These are phyloP conservation scores for Sthenelais limicola DNA, from an alignment of 2,888 invertebrate genomes.

Conservation along the genomic window DNA sequence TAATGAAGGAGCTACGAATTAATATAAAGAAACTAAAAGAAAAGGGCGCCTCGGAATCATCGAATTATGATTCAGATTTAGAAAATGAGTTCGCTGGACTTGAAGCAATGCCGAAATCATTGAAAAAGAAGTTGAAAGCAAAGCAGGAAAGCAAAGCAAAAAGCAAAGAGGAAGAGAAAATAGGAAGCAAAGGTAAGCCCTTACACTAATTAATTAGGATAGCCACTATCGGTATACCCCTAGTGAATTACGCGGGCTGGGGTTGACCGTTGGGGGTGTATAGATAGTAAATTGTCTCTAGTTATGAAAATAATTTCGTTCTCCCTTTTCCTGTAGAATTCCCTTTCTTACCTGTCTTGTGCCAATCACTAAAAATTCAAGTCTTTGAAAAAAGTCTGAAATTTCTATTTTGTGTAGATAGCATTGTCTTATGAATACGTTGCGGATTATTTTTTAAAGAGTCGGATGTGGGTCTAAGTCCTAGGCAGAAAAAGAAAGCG, in stretches of 20 bases:
- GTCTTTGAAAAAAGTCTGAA: background rate
- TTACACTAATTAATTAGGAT: too few relatives aligned
- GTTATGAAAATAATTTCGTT: too few relatives aligned
- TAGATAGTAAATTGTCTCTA: too few relatives aligned
- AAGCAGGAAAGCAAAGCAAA: slow-evolving; percentile 27
- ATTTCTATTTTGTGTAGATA: background rate
- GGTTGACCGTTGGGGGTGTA: too few relatives aligned
- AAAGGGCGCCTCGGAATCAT: slow-evolving; percentile 33
- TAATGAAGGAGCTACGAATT: too few relatives aligned
- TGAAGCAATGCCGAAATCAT: slow-evolving; percentile 56
- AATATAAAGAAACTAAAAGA: background rate
- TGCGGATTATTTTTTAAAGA: background rate
- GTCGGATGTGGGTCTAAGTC: background rate
- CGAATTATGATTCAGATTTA: slow-evolving; percentile 42
- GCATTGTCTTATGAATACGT: background rate
- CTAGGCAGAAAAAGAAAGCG: background rate
- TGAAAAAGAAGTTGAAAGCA: slow-evolving; percentile 51
- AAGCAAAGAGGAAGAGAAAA: slow-evolving; percentile 18
- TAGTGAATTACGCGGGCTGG: too few relatives aligned
- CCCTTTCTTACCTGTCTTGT: too few relatives aligned
- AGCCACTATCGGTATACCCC: too few relatives aligned
- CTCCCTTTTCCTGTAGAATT: too few relatives aligned
- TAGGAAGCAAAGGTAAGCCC: slow-evolving; percentile 34
- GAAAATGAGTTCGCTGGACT: slow-evolving; percentile 40
- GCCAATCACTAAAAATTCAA: too few relatives aligned